A percentile compares a stretch with the other conserved stretches of the same genome.
phyloP scores from a whole-genome alignment of 2,113 vertebrate species.

The Nymphicus hollandicus region DNA sequence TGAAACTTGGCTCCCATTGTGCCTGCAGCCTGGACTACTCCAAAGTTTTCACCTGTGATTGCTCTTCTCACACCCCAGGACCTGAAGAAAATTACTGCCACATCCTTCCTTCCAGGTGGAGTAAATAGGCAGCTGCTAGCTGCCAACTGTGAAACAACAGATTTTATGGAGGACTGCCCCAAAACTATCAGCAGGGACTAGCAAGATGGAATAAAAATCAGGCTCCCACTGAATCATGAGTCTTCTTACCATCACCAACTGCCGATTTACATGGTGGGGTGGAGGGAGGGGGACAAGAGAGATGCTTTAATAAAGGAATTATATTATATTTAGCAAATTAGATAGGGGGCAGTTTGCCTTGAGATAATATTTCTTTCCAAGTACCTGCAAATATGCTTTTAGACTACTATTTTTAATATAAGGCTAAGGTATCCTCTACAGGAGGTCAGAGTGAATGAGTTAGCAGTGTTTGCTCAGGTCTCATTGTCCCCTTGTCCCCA shows the following conservation, averaged over 20 bases:
- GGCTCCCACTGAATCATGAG: not conserved
- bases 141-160: not conserved
- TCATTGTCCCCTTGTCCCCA: not conserved
- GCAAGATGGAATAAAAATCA: not conserved
- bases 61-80: not conserved
- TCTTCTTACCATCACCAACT: not conserved
- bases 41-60: not conserved
- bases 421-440: not conserved
- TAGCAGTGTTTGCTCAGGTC: not conserved
- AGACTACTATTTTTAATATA: not conserved
- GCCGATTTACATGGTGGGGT: not conserved
- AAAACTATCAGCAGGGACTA: not conserved
- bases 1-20: not conserved
- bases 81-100: not conserved
- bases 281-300: not conserved
- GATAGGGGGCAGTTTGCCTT: not conserved
- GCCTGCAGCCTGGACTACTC: not conserved
- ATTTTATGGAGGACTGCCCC: not conserved
- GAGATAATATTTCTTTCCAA: not conserved
- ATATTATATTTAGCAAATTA: not conserved
- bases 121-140: not conserved
- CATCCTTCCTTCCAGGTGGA: not conserved
- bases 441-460: not conserved
- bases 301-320: not conserved
- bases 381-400: not conserved